Evolutionary conservation across 1,140 invertebrate genomes (phyloP).

Genomic region (Pentalonia nigronervosa): DNA sequence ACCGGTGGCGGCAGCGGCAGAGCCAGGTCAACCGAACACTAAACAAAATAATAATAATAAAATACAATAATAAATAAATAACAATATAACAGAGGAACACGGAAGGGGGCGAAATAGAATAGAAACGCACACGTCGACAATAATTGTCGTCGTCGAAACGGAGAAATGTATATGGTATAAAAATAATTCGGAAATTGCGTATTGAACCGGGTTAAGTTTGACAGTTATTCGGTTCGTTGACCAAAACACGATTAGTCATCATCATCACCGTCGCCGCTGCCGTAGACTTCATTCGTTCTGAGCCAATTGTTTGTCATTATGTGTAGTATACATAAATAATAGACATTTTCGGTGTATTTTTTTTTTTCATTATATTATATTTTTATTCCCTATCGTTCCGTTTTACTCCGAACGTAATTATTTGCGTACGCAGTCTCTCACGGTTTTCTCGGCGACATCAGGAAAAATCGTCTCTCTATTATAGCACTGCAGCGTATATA

Average conservation of each 20-base stretch:
- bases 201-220: constrained; percentile 56
- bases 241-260: constrained; percentile 56
- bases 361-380: constrained; percentile 7
- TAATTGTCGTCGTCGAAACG: neutral
- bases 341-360: neutral
- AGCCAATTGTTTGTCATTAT: constrained; percentile 53
- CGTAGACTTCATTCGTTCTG: constrained; percentile 23
- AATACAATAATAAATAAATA: constrained; percentile 8
- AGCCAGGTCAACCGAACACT: constrained; percentile 30
- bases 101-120: neutral
- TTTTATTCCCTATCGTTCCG: neutral
- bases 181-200: constrained; percentile 55
- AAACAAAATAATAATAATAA: constrained; percentile 24
- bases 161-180: constrained; percentile 36
- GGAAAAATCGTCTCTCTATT: neutral
- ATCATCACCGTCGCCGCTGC: neutral
- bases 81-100: neutral
- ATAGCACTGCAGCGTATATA: neutral
- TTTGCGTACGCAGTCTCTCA: constrained; percentile 26
- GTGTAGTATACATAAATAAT: constrained; percentile 14
- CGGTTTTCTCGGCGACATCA: neutral
- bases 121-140: neutral
- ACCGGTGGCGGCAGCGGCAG: neutral
- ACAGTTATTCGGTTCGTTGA: constrained; percentile 58
- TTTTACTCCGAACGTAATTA: constrained; percentile 12